Conservation (phyloP, 2,888 invertebrate genomes). For the Coecobrya sp. region DNA sequence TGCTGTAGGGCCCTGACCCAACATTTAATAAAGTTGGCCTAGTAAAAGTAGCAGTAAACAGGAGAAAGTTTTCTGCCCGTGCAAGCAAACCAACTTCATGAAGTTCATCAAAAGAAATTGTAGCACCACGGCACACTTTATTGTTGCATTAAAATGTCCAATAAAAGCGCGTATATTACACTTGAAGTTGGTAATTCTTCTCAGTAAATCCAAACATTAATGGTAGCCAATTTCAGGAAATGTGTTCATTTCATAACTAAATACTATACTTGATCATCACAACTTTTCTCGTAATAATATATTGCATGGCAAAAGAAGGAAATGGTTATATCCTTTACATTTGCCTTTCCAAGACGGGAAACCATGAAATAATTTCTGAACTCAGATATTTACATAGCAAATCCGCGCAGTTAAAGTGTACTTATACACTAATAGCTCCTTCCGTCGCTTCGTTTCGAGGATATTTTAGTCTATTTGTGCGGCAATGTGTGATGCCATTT, state of each 20-base stretch:
- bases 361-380: constrained; percentile 24
- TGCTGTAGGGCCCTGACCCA: background rate
- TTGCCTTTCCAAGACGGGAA: background rate
- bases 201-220: constrained; percentile 22
- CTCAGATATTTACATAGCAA: constrained; percentile 27
- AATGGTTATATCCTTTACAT: constrained; percentile 43
- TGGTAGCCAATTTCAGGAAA: constrained; percentile 40
- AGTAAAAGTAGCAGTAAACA: background rate
- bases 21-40: constrained; percentile 52
- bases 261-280: constrained; percentile 22
- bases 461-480: background rate
- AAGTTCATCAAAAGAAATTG: background rate
- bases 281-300: constrained; percentile 57
- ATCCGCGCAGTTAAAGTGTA: constrained; percentile 25
- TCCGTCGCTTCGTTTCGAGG: background rate
- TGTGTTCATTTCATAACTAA: constrained; percentile 42
- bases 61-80: background rate
- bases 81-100: background rate
- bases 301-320: constrained; percentile 42
- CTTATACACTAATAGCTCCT: constrained; percentile 32
- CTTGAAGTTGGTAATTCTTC: constrained; percentile 11
- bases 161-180: constrained; percentile 28
- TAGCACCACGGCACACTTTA: constrained; percentile 14
- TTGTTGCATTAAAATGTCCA: constrained; percentile 40
- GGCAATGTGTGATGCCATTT: constrained; percentile 37